Percentiles rank a stretch among this genome's conserved stretches.
phyloP scores from a whole-genome alignment of 1,140 invertebrate genomes.

The Drosophila arawakana region DNA sequence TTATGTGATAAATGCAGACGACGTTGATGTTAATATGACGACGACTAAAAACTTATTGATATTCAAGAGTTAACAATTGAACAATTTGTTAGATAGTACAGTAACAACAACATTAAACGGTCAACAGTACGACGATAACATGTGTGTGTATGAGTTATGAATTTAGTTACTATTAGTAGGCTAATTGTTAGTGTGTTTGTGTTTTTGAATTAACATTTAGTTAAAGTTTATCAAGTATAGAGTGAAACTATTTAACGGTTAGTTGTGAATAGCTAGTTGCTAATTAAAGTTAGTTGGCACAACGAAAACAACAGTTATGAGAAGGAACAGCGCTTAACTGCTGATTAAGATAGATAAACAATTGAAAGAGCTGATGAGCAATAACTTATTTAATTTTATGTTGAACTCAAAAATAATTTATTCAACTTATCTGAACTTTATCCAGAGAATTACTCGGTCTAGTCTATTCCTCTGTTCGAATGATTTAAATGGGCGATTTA shows the following conservation, averaged over 20 bases:
- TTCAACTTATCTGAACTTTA: too few relatives aligned
- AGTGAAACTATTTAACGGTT: conserved; percentile 48
- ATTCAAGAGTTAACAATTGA: conserved; percentile 45
- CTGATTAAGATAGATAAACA: not conserved
- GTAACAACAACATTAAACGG: conserved; percentile 50
- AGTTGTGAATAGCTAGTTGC: conserved; percentile 36
- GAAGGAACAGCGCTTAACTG: conserved; percentile 14
- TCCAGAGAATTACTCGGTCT: not conserved
- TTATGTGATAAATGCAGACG: conserved; percentile 25
- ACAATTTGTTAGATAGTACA: conserved; percentile 45
- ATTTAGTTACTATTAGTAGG: not conserved
- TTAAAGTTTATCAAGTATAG: conserved; percentile 24
- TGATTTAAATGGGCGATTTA: conserved; percentile 6
- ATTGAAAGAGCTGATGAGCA: not conserved
- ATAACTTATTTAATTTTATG: not conserved
- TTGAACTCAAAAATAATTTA: not conserved
- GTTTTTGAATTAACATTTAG: conserved; percentile 57
- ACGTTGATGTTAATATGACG: conserved; percentile 55
- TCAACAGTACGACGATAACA: conserved; percentile 35
- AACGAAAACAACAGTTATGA: conserved; percentile 32
- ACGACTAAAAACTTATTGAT: conserved; percentile 56
- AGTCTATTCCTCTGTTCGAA: not conserved
- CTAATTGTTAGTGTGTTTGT: conserved; percentile 16
- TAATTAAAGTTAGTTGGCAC: conserved; percentile 42
- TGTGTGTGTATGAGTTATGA: conserved; percentile 10